Evolutionary conservation across 1,140 invertebrate species (phyloP), one percentile per base, ranked within the genome.

Genomic region (Euglossa dilemma): DNA sequence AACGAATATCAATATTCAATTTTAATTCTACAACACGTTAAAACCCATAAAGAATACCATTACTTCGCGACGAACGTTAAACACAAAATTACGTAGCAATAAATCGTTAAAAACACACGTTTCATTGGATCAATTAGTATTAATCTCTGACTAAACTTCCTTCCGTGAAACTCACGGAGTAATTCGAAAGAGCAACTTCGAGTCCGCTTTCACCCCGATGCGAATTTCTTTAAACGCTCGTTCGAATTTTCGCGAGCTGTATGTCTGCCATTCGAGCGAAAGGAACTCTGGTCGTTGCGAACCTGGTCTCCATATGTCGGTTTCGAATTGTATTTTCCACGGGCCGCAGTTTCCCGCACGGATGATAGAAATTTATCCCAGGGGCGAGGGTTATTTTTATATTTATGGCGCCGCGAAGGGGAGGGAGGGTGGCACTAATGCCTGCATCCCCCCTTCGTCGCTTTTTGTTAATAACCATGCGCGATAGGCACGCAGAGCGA

Each of bases 401-500:
- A 94, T 93, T 93, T 93, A 93, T 93, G 87, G 89, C 84, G 69
- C 72, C 73, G 45, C 52, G 80, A 75, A 72, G 80, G 79, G 71
- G 66, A 57, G 56, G 20, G 89, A 85, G 89, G 88, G 88, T 87
- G 87, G 88, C 88, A 92, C 92, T 93, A 93, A 93, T 92, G 92
- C 89, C 87, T 84, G 86, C 83, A 87, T 47, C 47, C 69, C 89
- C 28, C 16, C 23, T 12, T 16, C 90, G 90, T 92, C 89, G 91
- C 88, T 86, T 91, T 89, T 85, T 89, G 90, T 92, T 93, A 93
- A 93, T 93, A 93, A 93, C 91, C 83, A 76, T 91, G 83, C 86
- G 86, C 86, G 91, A 91, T 90, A 91, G 90, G 88, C 90, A 85
- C 85, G 76, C 67, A 81, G 84, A 73, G 89, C 79, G 80, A 90